These are phyloP conservation scores for Vulpes lagopus DNA, from an alignment of 2,113 vertebrate genomes.

Conservation along the genomic window DNA sequence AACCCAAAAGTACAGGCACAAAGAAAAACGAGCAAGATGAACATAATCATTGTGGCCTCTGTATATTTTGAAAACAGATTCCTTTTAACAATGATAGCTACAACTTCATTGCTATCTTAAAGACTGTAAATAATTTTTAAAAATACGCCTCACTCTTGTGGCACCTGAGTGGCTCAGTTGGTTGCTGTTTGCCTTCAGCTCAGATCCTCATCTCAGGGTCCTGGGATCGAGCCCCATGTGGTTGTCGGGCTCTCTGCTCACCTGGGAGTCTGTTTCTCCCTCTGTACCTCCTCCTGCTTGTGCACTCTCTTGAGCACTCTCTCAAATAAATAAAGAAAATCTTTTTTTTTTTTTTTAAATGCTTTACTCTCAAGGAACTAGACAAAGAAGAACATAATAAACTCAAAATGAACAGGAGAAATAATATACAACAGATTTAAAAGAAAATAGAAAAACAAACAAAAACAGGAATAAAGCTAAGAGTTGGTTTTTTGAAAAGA, in stretches of 20 bases:
- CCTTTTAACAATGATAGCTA: not conserved
- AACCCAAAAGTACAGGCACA: not conserved
- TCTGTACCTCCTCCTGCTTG: no score
- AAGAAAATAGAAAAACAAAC: not conserved
- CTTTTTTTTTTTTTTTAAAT: not conserved
- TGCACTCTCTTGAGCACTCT: no score
- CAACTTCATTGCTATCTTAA: not conserved
- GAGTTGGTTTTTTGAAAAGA: not conserved
- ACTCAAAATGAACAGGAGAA: not conserved
- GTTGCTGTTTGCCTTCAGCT: no score
- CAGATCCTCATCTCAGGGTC: no score
- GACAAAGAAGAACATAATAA: slow-evolving; percentile 28
- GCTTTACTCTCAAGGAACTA: not conserved
- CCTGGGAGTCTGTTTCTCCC: no score
- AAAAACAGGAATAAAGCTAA: not conserved
- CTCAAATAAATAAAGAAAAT: no score
- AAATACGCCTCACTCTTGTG: not conserved
- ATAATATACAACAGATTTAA: not conserved
- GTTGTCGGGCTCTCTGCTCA: no score
- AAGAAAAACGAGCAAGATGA: not conserved
- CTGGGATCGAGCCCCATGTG: no score
- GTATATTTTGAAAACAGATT: not conserved
- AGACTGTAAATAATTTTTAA: not conserved
- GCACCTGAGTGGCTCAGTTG: no score
- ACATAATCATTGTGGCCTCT: not conserved